phyloP scores from a whole-genome alignment of 2,888 invertebrate species.

The Zaprionus obscuricornis region DNA sequence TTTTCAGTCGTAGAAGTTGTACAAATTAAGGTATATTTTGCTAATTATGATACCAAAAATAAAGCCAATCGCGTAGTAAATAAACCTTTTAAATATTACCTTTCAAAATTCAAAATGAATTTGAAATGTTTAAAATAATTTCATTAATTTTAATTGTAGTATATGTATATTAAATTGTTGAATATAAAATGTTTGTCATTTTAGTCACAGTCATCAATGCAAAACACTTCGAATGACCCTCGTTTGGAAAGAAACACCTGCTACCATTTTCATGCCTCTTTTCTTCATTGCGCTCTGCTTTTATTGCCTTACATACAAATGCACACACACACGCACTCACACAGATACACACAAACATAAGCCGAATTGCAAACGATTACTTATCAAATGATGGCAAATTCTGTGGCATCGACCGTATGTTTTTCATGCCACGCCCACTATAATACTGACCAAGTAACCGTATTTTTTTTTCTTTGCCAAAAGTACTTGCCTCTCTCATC shows the following conservation, averaged over 20 bases:
- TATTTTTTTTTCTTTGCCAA: too few species aligned
- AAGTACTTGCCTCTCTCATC: conserved; percentile 9
- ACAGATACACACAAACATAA: conserved; percentile 17
- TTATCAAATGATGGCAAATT: conserved; percentile 33
- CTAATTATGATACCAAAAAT: too few species aligned
- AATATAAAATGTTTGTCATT: neutral
- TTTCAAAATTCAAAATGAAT: too few species aligned
- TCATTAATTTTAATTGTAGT: too few species aligned
- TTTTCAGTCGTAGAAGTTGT: too few species aligned
- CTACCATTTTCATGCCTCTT: conserved; percentile 20
- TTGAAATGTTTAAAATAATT: too few species aligned
- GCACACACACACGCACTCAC: conserved; percentile 18
- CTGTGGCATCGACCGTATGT: conserved; percentile 4
- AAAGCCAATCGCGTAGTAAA: too few species aligned
- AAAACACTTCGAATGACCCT: conserved; percentile 4
- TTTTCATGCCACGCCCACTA: conserved; percentile 21
- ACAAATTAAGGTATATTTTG: too few species aligned
- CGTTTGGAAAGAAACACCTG: conserved; percentile 29
- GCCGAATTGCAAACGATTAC: conserved; percentile 18
- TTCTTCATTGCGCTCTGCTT: conserved; percentile 23
- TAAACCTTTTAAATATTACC: too few species aligned
- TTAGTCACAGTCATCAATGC: too few species aligned
- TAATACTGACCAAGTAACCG: neutral
- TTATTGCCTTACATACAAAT: conserved; percentile 43
- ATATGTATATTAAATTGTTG: too few species aligned